Evolutionary conservation across 2,113 vertebrate genomes (phyloP).

Genomic region (Larimichthys crocea): DNA sequence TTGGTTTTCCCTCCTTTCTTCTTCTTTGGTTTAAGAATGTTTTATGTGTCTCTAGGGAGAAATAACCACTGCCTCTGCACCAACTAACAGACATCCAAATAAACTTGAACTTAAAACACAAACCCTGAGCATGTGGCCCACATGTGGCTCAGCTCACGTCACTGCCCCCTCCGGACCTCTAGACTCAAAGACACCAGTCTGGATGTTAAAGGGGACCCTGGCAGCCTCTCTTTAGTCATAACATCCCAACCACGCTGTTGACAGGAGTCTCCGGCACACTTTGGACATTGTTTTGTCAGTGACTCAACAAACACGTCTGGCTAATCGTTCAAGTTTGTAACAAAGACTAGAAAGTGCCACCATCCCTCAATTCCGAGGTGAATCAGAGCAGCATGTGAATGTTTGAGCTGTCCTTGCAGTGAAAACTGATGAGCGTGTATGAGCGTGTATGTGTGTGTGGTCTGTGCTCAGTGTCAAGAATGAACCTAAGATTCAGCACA

Average conservation of each 20-base stretch:
- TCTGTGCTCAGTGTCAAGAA: conserved; percentile 18
- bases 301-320: conserved; percentile 53
- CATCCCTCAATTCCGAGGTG: conserved; percentile 21
- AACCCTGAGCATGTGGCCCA: conserved; percentile 60
- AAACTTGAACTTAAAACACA: conserved; percentile 63
- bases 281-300: conserved; percentile 57
- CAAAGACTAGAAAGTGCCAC: conserved; percentile 36
- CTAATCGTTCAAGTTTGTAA: conserved; percentile 20
- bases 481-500: conserved; percentile 17
- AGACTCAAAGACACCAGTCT: conserved; percentile 31
- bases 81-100: conserved; percentile 57
- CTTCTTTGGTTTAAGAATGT: conserved; percentile 14
- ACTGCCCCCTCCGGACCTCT: conserved; percentile 36
- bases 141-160: conserved; percentile 50
- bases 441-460: conserved; percentile 27
- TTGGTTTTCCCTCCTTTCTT: conserved; percentile 22
- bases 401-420: conserved; percentile 7
- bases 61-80: conserved; percentile 29
- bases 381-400: conserved; percentile 51
- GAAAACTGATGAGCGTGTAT: conserved; percentile 1
- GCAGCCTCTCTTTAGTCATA: conserved; percentile 55
- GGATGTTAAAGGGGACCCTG: conserved; percentile 29
- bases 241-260: conserved; percentile 63
- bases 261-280: conserved; percentile 63
- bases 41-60: conserved; percentile 39